Evolutionary conservation across 2,888 invertebrate species (phyloP).

Genomic region (Drosophila falleni): DNA sequence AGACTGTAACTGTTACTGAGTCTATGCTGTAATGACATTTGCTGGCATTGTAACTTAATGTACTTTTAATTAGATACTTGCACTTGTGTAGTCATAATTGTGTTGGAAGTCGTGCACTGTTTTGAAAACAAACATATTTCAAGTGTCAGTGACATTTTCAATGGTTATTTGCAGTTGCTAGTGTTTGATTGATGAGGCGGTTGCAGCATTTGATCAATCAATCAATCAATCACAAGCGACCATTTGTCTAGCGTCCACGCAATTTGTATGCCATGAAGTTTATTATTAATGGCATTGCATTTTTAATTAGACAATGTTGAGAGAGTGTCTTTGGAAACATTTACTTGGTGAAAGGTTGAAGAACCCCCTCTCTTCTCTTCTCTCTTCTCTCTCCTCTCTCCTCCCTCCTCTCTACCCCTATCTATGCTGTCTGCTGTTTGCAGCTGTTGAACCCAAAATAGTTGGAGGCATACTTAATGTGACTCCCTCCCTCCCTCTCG

Average conservation of each 20-base stretch:
- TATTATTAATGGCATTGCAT: constrained; percentile 66
- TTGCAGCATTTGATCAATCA: constrained; percentile 37
- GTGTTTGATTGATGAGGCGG: constrained; percentile 38
- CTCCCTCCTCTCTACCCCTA: neutral
- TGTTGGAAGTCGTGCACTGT: neutral
- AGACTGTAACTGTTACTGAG: constrained; percentile 10
- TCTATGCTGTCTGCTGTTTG: constrained; percentile 11
- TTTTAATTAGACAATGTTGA: constrained; percentile 60
- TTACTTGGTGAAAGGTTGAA: constrained; percentile 31
- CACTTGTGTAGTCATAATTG: neutral
- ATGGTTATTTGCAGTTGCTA: constrained; percentile 9
- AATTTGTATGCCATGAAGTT: constrained; percentile 44
- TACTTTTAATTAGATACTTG: constrained; percentile 63
- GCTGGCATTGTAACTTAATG: constrained; percentile 47
- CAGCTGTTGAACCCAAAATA: constrained; percentile 52
- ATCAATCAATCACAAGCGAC: constrained; percentile 55
- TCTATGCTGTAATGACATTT: constrained; percentile 9
- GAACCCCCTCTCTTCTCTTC: neutral
- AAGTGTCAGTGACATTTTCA: constrained; percentile 46
- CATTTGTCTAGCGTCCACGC: constrained; percentile 48
- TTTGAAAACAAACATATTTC: constrained; percentile 55
- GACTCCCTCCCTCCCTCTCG: neutral
- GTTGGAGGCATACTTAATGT: constrained; percentile 25
- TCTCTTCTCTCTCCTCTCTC: neutral
- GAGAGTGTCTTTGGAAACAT: neutral